Evolutionary conservation across 2,888 invertebrate genomes (phyloP).

Genomic region (Mythimna ferrago): DNA sequence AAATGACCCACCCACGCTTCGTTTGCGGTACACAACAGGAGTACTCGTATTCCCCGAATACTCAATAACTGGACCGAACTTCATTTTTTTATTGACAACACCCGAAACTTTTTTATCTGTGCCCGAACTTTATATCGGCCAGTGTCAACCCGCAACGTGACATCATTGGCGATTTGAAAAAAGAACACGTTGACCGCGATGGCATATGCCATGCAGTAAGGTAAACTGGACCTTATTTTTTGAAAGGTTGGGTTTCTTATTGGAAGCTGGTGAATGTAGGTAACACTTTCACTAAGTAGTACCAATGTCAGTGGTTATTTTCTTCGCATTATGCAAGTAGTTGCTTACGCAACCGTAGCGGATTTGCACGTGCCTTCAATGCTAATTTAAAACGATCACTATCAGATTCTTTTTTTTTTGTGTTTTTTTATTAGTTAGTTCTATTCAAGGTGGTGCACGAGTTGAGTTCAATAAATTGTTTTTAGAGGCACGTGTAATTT

Average conservation of each 20-base stretch:
- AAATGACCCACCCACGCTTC: slow-evolving; percentile 23
- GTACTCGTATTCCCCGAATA: slow-evolving; percentile 42
- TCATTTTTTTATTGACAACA: slow-evolving; percentile 45
- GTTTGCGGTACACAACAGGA: slow-evolving; percentile 26
- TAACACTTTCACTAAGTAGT: slow-evolving; percentile 86
- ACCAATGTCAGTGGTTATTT: slow-evolving; percentile 87
- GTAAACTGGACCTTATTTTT: slow-evolving; percentile 42
- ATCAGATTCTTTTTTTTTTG: slow-evolving; percentile 41
- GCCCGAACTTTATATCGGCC: slow-evolving; percentile 59
- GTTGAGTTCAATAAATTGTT: slow-evolving; percentile 21
- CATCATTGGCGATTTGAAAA: slow-evolving; percentile 69
- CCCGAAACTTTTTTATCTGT: slow-evolving; percentile 54
- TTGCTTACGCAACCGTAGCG: slow-evolving; percentile 74
- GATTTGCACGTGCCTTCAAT: slow-evolving; percentile 65
- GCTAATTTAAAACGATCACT: slow-evolving; percentile 56
- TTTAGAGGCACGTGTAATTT: slow-evolving; percentile 4
- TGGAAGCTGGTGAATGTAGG: slow-evolving; percentile 51
- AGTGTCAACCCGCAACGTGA: slow-evolving; percentile 66
- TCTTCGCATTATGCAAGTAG: slow-evolving; percentile 81
- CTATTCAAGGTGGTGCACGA: slow-evolving; percentile 37
- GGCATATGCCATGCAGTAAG: slow-evolving; percentile 60
- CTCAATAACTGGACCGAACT: slow-evolving; percentile 32
- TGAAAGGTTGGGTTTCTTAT: slow-evolving; percentile 52
- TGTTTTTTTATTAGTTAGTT: slow-evolving; percentile 31
- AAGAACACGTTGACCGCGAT: slow-evolving; percentile 72